Percentiles rank a stretch among this genome's conserved stretches.
Conservation (phyloP, 2,797 vertebrate genomes). For the Coccyzus lansbergi region DNA sequence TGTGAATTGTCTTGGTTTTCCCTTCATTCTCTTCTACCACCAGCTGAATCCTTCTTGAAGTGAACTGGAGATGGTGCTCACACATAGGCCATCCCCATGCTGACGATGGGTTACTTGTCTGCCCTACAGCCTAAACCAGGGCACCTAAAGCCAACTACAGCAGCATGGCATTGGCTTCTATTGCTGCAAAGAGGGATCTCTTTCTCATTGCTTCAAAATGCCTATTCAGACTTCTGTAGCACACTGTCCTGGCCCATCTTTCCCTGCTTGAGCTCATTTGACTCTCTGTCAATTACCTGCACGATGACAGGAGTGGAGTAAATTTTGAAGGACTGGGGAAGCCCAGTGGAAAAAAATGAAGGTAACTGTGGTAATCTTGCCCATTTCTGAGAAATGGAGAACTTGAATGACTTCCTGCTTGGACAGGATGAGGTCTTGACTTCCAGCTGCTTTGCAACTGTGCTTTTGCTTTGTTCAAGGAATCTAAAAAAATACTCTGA, state of each 20-base stretch:
- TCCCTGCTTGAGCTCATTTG: neutral
- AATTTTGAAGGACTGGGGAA: neutral
- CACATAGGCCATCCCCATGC: neutral
- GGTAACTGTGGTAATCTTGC: neutral
- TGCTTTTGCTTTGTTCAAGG: neutral
- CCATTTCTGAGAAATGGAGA: neutral
- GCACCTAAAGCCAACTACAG: neutral
- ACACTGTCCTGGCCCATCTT: neutral
- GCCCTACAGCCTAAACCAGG: neutral
- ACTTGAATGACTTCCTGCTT: neutral
- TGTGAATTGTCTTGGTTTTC: neutral
- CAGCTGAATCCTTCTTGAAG: neutral
- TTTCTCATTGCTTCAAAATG: neutral
- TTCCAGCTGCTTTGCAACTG: neutral
- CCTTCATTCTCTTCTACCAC: neutral
- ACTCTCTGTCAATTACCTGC: neutral
- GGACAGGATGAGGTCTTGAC: no score
- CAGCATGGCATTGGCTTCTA: neutral
- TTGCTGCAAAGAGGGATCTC: neutral
- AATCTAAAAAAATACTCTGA: neutral
- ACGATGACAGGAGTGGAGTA: neutral
- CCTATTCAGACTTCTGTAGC: neutral
- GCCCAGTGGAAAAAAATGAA: neutral
- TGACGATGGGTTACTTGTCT: neutral
- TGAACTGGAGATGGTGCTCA: neutral